A percentile compares a stretch with the other conserved stretches of the same genome.
Conservation (phyloP, 23 tunicate genomes). For the Trididemnum clinides region DNA sequence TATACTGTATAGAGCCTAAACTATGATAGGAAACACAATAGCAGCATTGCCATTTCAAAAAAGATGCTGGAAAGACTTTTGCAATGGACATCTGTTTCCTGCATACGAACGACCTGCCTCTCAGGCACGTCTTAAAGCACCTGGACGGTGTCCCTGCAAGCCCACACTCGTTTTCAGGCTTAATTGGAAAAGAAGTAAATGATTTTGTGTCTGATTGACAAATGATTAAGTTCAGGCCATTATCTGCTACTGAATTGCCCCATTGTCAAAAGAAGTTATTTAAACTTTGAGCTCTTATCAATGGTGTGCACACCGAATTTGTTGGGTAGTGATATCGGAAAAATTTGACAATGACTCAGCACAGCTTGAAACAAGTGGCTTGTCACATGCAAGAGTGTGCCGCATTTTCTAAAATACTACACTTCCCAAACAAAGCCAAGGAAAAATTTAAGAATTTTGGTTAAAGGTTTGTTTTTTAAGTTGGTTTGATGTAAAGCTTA, state of each 20-base stretch:
- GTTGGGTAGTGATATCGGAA: no score
- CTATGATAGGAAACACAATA: slow-evolving; percentile 4
- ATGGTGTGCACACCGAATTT: no score
- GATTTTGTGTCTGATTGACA: slow-evolving; percentile 11
- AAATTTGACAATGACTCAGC: no score
- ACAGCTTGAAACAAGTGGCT: no score
- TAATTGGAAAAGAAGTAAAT: background rate
- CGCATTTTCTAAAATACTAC: no score
- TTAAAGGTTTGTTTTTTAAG: background rate
- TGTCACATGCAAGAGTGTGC: no score
- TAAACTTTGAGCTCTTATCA: no score
- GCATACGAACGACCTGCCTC: background rate
- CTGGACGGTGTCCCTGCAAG: background rate
- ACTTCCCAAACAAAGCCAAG: no score
- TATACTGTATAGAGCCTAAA: background rate
- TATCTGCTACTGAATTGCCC: background rate
- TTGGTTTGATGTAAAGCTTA: background rate
- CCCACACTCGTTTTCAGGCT: background rate
- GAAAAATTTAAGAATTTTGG: background rate
- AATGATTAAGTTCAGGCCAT: background rate
- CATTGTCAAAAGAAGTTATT: no score
- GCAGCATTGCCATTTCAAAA: background rate
- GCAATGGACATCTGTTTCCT: background rate
- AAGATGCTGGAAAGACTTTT: background rate
- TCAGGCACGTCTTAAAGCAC: background rate